Evolutionary conservation across 2,797 vertebrate species (phyloP).

Genomic region (Kryptolebias ocellatus): DNA sequence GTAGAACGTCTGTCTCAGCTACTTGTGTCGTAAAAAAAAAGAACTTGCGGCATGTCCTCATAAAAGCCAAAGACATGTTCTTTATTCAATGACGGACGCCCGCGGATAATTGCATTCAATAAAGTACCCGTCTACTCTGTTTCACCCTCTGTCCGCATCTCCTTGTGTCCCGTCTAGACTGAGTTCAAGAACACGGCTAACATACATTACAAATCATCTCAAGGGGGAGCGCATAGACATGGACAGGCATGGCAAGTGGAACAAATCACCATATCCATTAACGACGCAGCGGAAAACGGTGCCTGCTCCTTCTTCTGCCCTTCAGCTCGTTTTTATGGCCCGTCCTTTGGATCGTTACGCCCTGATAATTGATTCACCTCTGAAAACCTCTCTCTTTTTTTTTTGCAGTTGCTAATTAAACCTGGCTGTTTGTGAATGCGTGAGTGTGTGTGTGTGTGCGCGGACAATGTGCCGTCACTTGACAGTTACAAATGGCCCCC

Average conservation of each 20-base stretch:
- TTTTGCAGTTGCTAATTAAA: conserved; percentile 67
- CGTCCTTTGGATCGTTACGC: conserved; percentile 35
- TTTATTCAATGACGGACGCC: conserved; percentile 54
- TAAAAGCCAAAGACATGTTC: conserved; percentile 50
- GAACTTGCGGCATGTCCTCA: conserved; percentile 26
- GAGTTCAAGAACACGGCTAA: conserved; percentile 71
- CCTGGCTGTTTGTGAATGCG: conserved; percentile 11
- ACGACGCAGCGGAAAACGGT: conserved; percentile 41
- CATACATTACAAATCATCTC: conserved; percentile 71
- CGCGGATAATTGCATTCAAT: conserved; percentile 56
- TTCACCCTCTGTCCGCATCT: conserved; percentile 45
- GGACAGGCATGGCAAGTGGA: conserved; percentile 56
- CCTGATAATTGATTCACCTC: conserved; percentile 56
- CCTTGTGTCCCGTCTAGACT: conserved; percentile 66
- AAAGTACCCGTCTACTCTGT: conserved; percentile 46
- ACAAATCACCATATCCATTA: conserved; percentile 77
- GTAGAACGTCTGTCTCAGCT: neutral
- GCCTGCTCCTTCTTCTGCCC: conserved; percentile 60
- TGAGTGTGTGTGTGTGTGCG: neutral
- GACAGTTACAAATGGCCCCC: conserved; percentile 41
- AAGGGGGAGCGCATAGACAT: conserved; percentile 66
- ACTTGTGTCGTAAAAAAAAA: conserved; percentile 2
- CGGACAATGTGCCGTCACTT: conserved; percentile 18
- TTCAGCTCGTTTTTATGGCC: conserved; percentile 50
- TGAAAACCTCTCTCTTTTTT: conserved; percentile 37